Evolutionary conservation across 2,797 vertebrate genomes (phyloP).

Genomic region (Nothura maculosa): DNA sequence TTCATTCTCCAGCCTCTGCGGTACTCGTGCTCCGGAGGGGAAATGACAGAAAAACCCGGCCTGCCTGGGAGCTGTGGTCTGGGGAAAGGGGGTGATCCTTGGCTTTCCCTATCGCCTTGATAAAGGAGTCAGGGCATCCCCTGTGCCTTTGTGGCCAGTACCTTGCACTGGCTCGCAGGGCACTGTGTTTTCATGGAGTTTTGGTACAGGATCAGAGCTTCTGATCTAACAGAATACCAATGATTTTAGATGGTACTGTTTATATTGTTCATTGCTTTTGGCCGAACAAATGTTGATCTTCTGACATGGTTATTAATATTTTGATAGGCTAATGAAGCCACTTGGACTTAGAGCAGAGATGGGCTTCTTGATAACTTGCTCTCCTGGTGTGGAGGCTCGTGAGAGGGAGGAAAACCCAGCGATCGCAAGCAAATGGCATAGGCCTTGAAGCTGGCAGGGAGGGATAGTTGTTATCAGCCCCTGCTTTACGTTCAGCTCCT

Average conservation of each 20-base stretch:
- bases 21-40: neutral
- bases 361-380: neutral
- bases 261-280: constrained; percentile 53
- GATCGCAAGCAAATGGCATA: neutral
- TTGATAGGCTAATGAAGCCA: constrained; percentile 31
- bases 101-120: neutral
- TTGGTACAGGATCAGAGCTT: constrained; percentile 20
- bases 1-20: neutral
- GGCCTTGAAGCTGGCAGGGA: neutral
- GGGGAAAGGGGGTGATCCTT: rapidly evolving
- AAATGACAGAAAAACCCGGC: rapidly evolving
- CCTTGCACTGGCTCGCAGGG: neutral
- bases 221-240: constrained; percentile 28
- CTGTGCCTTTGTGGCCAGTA: neutral
- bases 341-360: constrained; percentile 22
- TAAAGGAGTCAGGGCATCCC: neutral
- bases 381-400: neutral
- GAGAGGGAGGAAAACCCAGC: neutral
- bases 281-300: constrained; percentile 62
- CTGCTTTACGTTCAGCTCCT: neutral
- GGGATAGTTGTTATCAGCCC: rapidly evolving
- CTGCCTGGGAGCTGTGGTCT: rapidly evolving
- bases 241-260: constrained; percentile 7
- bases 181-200: neutral
- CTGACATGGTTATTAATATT: constrained; percentile 44